Conservation (phyloP, 2,113 vertebrate genomes). For the Saguinus midas region DNA sequence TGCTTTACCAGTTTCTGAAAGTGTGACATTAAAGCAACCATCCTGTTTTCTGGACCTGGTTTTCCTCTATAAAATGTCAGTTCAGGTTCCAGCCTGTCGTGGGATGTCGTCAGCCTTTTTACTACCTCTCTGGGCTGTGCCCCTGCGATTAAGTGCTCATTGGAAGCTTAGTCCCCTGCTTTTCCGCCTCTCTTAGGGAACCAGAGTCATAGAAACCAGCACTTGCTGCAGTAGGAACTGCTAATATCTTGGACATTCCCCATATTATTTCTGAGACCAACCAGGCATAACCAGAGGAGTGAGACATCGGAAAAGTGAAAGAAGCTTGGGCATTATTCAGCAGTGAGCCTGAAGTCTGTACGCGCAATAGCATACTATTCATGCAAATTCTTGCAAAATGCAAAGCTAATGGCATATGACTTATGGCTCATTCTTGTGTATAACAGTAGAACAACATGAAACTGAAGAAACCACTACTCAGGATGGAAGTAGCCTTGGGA, state of each 20-base stretch:
- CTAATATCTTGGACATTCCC: too few relatives aligned
- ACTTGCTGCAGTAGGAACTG: background rate
- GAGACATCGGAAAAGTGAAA: background rate
- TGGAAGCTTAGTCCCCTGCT: background rate
- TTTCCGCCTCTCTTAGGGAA: background rate
- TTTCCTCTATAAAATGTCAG: background rate
- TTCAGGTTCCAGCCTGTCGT: background rate
- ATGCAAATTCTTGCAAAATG: background rate
- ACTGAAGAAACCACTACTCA: too few relatives aligned
- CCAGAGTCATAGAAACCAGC: background rate
- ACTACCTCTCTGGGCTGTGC: background rate
- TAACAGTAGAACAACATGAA: background rate
- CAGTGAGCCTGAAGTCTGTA: background rate
- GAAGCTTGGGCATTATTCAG: background rate
- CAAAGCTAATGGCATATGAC: too few relatives aligned
- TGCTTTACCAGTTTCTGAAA: background rate
- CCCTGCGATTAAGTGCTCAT: background rate
- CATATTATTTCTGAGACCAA: background rate
- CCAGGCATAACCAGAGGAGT: background rate
- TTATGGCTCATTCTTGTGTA: background rate
- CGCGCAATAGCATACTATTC: background rate
- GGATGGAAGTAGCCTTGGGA: background rate
- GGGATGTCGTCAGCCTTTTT: background rate
- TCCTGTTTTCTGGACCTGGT: background rate
- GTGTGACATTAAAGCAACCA: background rate